Base-by-base conservation (phyloP, 2,888 invertebrate genomes). In the Spialia ferax region DNA sequence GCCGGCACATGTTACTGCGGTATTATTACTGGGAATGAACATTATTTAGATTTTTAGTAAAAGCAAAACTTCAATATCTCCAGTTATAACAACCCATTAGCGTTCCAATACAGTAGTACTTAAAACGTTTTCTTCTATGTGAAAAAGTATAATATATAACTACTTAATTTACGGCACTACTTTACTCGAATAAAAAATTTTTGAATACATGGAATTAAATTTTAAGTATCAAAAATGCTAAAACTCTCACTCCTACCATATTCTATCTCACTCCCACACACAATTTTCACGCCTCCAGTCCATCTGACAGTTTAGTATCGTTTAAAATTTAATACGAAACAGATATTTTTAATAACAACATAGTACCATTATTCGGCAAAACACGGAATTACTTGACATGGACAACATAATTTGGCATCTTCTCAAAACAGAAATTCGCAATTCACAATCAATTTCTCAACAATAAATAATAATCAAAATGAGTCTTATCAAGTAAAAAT, bases 161-260 rank as follows among this genome's bases (percentile, higher is more conserved):
- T 64, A 64, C 26, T 23, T 26, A 52, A 59, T 18, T 60, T 38
- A 57, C 56, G 45, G 15, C 29, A 15, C 32, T 62, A 62, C 45
- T 52, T 60, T 29, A 42, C 20, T 54, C 45, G 29, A 42, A 15
- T 22, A 15, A 42, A 20, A 59, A 66, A 20, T 61, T 66, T n/a
- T 55, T 54, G 60, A 66, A 55, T 54, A 66, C 60, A 67, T 67
- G 67, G 55, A 63, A 69, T 64, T 64, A 45, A 69, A 52, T 48
- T 45, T 67, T 67, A 67, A 67, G 61, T 67, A 67, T 67, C 67
- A 67, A 67, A 66, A 67, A 67, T 61, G 54, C 67, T 67, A 67
- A 66, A 66, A n/a, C 29, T 55, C 55, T 48, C 66, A 60, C 15
- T 45, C 45, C 66, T 26, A 6, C 60, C 29, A 45, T 38, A 20